These are phyloP conservation scores for Pollenia angustigena DNA, from an alignment of 2,888 invertebrate genomes.

Conservation along the genomic window DNA sequence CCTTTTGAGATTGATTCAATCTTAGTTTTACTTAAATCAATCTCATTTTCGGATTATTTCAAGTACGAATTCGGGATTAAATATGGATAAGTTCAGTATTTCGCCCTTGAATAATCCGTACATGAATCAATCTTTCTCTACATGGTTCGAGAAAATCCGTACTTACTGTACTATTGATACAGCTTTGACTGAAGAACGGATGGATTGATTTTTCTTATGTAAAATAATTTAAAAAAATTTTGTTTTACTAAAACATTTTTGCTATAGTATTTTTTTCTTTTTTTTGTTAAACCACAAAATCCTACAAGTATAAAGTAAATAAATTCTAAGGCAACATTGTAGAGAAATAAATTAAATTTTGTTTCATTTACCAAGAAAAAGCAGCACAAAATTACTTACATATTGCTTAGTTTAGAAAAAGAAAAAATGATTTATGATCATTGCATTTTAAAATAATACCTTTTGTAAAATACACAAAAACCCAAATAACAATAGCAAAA, in stretches of 20 bases:
- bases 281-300: conserved; percentile 2
- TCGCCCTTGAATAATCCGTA: no score
- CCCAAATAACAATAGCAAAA: conserved; percentile 30
- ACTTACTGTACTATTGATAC: no score
- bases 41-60: no score
- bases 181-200: no score
- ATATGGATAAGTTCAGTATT: no score
- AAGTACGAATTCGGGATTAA: no score
- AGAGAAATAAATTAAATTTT: background rate
- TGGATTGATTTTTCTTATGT: no score
- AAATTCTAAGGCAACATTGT: conserved; percentile 35
- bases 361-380: background rate
- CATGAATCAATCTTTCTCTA: no score
- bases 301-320: conserved; percentile 23
- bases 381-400: background rate
- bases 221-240: no score
- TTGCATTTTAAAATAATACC: conserved; percentile 52
- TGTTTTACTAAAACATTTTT: background rate
- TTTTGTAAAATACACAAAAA: conserved; percentile 38
- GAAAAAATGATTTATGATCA: conserved; percentile 54
- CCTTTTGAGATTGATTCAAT: no score
- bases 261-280: background rate
- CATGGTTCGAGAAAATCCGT: no score
- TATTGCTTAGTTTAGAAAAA: background rate
- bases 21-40: no score